These are phyloP conservation scores for Calliopum simillimum DNA, from an alignment of 2,888 invertebrate genomes.

Conservation along the genomic window DNA sequence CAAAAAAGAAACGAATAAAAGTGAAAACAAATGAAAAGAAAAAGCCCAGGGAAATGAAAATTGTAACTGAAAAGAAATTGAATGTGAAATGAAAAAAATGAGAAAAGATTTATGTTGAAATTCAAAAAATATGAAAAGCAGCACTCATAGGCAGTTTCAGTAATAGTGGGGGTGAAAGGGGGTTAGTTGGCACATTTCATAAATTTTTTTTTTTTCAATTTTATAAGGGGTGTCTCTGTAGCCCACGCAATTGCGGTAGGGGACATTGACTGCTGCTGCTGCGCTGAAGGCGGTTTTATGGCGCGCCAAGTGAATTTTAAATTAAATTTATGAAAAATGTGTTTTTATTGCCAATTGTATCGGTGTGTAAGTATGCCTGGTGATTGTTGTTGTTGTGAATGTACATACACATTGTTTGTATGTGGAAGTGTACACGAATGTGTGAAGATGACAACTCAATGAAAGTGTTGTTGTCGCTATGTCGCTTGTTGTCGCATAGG, in stretches of 20 bases:
- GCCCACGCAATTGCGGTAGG: not conserved
- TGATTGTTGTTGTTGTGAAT: constrained; percentile 5
- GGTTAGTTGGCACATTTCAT: not conserved
- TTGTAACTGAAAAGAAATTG: constrained; percentile 55
- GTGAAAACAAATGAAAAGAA: constrained; percentile 39
- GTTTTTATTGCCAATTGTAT: constrained; percentile 25
- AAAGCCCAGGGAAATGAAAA: constrained; percentile 48
- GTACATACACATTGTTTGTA: too few relatives aligned
- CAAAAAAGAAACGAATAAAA: constrained; percentile 34
- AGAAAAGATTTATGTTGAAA: too few relatives aligned
- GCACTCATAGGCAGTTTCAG: too few relatives aligned
- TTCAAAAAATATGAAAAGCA: too few relatives aligned
- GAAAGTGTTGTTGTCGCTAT: not conserved
- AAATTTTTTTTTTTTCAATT: constrained; percentile 3
- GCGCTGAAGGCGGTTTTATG: not conserved
- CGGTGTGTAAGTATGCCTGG: not conserved
- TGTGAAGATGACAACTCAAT: constrained; percentile 15
- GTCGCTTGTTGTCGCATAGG: not conserved
- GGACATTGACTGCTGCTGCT: not conserved
- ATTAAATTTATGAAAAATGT: constrained; percentile 21
- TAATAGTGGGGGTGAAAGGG: not conserved
- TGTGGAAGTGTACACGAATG: not conserved
- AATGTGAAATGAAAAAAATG: constrained; percentile 6
- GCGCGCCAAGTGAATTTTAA: constrained; percentile 13
- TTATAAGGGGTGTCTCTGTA: not conserved